These are phyloP conservation scores for Dicyrtomina minuta DNA, from an alignment of 2,888 invertebrate genomes.

Conservation along the genomic window DNA sequence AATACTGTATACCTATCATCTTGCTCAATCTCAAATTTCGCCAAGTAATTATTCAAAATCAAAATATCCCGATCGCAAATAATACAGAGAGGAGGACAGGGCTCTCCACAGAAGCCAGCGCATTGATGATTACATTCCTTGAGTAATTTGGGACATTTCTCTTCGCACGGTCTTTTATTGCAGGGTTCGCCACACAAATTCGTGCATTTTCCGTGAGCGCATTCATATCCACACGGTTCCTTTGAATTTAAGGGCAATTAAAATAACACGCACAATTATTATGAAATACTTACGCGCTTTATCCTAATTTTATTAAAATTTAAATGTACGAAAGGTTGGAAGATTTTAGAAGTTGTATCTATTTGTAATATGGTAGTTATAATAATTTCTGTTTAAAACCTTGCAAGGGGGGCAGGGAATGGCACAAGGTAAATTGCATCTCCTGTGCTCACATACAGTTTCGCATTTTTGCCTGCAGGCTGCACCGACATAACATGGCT, in stretches of 20 bases:
- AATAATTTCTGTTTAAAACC: no score
- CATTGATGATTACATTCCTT: conserved; percentile 58
- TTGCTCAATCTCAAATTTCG: not conserved
- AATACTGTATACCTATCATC: conserved; percentile 5
- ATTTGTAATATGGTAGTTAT: no score
- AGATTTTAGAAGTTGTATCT: no score
- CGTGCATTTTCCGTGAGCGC: conserved; percentile 40
- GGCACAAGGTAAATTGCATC: conserved; percentile 43
- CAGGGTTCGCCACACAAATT: conserved; percentile 53
- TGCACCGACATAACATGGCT: conserved; percentile 54
- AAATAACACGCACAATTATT: not conserved
- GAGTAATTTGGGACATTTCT: conserved; percentile 55
- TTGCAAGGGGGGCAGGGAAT: conserved; percentile 39
- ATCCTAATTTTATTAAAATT: no score
- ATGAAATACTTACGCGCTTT: no score
- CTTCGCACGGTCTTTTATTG: conserved; percentile 55
- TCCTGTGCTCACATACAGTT: conserved; percentile 44
- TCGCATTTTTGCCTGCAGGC: conserved; percentile 52
- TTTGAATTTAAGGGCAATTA: not conserved
- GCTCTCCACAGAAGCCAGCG: conserved; percentile 69
- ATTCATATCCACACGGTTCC: conserved; percentile 41
- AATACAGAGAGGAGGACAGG: conserved; percentile 65
- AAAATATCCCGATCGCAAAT: conserved; percentile 59
- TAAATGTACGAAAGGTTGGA: no score
- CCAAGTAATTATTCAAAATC: conserved; percentile 1